A percentile compares a stretch with the other conserved stretches of the same genome.
These are phyloP conservation scores for Agelastica alni DNA, from an alignment of 2,888 invertebrate genomes.

Conservation along the genomic window DNA sequence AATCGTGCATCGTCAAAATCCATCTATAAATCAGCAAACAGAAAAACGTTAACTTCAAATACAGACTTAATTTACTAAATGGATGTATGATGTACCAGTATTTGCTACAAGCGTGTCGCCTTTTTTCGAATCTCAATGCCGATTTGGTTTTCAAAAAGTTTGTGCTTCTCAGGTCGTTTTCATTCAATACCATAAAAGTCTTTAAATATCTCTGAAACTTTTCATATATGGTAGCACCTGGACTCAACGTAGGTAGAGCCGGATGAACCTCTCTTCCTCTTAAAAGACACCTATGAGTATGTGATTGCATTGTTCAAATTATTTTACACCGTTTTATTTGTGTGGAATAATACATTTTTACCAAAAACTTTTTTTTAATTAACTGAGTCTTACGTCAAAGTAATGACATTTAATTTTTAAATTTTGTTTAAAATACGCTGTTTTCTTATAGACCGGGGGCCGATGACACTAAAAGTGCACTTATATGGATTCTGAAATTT, in stretches of 20 bases:
- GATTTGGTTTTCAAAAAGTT: constrained; percentile 16
- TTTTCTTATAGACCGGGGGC: too few relatives aligned
- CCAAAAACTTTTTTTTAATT: too few relatives aligned
- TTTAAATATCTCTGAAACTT: constrained; percentile 1
- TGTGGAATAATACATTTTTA: too few relatives aligned
- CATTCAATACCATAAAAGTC: constrained; percentile 10
- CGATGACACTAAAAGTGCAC: too few relatives aligned
- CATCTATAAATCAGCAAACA: neutral
- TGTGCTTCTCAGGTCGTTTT: constrained; percentile 14
- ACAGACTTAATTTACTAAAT: constrained; percentile 18
- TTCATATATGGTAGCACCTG: neutral
- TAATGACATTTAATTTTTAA: too few relatives aligned
- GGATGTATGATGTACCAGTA: constrained; percentile 28
- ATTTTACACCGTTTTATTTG: too few relatives aligned
- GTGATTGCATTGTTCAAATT: too few relatives aligned
- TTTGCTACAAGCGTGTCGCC: constrained; percentile 18
- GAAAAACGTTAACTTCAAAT: constrained; percentile 10
- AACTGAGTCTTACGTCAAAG: too few relatives aligned
- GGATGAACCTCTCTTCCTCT: neutral
- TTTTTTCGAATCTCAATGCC: constrained; percentile 14
- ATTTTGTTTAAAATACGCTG: too few relatives aligned
- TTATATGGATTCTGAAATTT: too few relatives aligned
- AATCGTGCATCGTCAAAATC: neutral
- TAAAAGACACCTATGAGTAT: constrained; percentile 1
- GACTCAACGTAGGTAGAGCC: neutral